Conservation (phyloP, 2,113 vertebrate genomes). For the Sisor rabdophorus region DNA sequence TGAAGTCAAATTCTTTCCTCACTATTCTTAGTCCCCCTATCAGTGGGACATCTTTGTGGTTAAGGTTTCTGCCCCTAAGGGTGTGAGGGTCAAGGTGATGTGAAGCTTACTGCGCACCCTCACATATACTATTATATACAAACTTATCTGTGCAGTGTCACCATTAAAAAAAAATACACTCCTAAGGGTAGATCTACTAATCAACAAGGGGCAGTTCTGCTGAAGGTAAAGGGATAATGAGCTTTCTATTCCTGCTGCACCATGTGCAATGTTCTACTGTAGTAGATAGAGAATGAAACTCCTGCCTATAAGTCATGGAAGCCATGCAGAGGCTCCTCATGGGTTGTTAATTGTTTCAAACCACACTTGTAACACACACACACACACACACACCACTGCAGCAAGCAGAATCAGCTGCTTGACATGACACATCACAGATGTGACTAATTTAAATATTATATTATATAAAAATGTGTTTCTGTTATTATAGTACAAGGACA, state of each 20-base stretch:
- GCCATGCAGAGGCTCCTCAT: slow-evolving; percentile 63
- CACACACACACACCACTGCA: background rate
- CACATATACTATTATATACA: background rate
- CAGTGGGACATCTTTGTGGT: slow-evolving; percentile 20
- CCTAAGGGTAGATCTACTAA: slow-evolving; percentile 30
- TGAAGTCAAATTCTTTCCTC: too few species aligned
- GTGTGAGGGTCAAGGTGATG: slow-evolving; percentile 12
- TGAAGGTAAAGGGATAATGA: slow-evolving; percentile 69
- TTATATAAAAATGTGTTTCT: too few species aligned
- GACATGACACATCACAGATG: background rate
- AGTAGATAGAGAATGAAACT: slow-evolving; percentile 74
- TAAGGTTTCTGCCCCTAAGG: slow-evolving; percentile 1
- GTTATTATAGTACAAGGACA: too few species aligned
- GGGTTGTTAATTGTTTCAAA: slow-evolving; percentile 60
- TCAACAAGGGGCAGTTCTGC: slow-evolving; percentile 51
- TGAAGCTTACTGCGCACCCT: background rate
- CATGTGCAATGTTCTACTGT: slow-evolving; percentile 75
- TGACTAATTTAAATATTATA: background rate
- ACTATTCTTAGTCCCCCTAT: too few species aligned
- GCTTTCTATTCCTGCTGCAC: slow-evolving; percentile 66
- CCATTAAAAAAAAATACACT: background rate
- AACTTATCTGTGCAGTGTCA: slow-evolving; percentile 18
- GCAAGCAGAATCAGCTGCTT: background rate
- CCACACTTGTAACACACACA: slow-evolving; percentile 23
- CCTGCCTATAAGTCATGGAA: slow-evolving; percentile 72